Evolutionary conservation across 2,797 vertebrate species (phyloP), one percentile per base, ranked within the genome.

Genomic region (Cacajao melanocephalus): DNA sequence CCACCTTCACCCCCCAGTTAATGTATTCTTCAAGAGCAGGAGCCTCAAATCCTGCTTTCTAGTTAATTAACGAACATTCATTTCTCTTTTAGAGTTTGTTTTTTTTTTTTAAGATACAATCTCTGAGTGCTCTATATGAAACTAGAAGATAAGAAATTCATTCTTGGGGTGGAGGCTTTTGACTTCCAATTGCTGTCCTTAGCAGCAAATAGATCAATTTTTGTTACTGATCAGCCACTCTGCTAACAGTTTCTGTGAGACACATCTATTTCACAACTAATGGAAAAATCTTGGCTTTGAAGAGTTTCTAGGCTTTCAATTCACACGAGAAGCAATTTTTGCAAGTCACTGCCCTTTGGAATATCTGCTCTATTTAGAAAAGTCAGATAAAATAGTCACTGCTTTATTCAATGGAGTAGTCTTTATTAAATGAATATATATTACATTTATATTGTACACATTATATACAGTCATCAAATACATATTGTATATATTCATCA

Each of bases 161-260:
- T 85, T 41, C 67, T 46, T 64, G 1, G 76, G 52, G 83, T 67
- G 70, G 97, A 79, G 96, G 82, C 84, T 58, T 95, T 97, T 91
- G 95, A 73, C 86, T 92, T 97, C 67, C 82, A 92, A 36, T 72
- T 92, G 81, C 90, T 73, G 92, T 93, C 87, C 70, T 90, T 87
- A 46, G 86, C 73, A 92, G 85, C 46, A 96, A 96, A 98, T 36
- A 93, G 70, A 93, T 81, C 7, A 2, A 94, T 97, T 85, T 70
- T 75, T 90, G 70, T 96, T 98, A 97, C 85, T 96, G 70, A 98
- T 96, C 88, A 98, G 48, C 82, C 20, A 17, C 19, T 98, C 88
- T 96, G 93, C 96, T 86, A 96, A 97, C 44, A 96, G 11, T 81
- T 80, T 89, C 94, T 94, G 87, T 76, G 93, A 98, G 86, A 61